These are phyloP conservation scores for Lepidocolaptes lacrymiger DNA, from an alignment of 2,797 vertebrate genomes.

Conservation along the genomic window DNA sequence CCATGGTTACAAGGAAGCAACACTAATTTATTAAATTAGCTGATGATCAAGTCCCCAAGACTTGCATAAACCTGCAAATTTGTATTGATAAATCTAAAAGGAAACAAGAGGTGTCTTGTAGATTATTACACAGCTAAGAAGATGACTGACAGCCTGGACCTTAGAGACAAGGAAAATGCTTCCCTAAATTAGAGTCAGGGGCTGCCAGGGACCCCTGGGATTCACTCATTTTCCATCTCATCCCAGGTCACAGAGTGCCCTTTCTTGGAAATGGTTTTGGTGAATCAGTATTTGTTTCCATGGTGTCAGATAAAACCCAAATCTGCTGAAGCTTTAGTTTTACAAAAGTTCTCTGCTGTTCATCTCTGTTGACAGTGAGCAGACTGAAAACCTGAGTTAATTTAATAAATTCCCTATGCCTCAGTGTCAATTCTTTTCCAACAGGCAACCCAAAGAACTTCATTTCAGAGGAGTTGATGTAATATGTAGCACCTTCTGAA, in stretches of 20 bases:
- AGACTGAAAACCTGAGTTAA: conserved; percentile 38
- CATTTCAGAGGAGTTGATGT: conserved; percentile 37
- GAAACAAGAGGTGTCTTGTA: neutral
- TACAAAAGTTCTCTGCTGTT: conserved; percentile 16
- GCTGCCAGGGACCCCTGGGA: neutral
- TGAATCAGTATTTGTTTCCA: conserved; percentile 31
- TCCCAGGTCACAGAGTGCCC: neutral
- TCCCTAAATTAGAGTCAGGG: conserved; percentile 1
- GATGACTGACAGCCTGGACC: neutral
- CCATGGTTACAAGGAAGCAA: neutral
- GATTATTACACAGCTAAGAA: conserved; percentile 15
- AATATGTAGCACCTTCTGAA: conserved; percentile 57
- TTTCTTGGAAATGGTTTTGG: neutral
- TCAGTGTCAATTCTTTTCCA: conserved; percentile 14
- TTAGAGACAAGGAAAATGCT: conserved; percentile 16
- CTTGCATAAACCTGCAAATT: neutral
- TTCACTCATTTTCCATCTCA: neutral
- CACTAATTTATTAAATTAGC: neutral
- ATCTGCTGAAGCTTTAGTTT: conserved; percentile 30
- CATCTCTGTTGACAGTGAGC: neutral
- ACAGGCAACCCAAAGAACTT: neutral
- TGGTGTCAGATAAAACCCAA: neutral
- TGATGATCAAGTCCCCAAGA: neutral
- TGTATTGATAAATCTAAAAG: neutral
- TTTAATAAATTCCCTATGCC: conserved; percentile 16